Base-by-base conservation (phyloP, 2,888 invertebrate genomes). In the Drosophila helvetica region DNA sequence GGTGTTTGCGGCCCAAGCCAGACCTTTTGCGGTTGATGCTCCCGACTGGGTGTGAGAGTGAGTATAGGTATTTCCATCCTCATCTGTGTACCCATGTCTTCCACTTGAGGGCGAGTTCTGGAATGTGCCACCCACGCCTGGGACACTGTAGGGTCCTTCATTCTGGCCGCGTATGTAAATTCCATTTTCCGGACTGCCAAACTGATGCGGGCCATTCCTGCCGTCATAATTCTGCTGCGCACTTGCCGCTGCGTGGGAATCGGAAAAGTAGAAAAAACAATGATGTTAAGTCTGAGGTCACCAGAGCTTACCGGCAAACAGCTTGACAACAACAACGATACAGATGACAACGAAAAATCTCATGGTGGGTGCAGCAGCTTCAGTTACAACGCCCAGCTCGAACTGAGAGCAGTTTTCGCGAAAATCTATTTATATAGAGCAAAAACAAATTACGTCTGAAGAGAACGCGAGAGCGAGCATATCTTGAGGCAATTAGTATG, bases 161-260 rank as follows among this genome's bases (percentile, higher is more conserved):
- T 86, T 84, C 8, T 78, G 74, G 7, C 79, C 79, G 3, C 86
- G 76, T 47, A 83, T 76, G 5, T 83, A 83, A 1, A 86, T 74
- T 22, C 81, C 77, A 9, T 70, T 46, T 6, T 73, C 81, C 12
- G 86, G 80, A 1, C 43, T 4, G 0, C 82, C 86, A 17, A 79
- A 71, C 15, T 77, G 48, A 7, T 80, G 77, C 1, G 80, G 81
- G 0, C 84, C 80, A 53, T 81, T 47, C 42, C 73, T 75, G 6
- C 80, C 80, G 22, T 79, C 80, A n/a, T 78, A 80, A 8, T 64
- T 79, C 9, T 68, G 33, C 52, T 80, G 85, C 47, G 79, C 71
- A 58, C 38, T 53, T 45, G 68, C 54, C 5, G 54, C 72, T 75
- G 10, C 15, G n/a, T 2, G 4, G 10, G 27, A 38, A 38, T n/a